phyloP scores from a whole-genome alignment of 1,140 invertebrate genomes.

The Rhagoletis zephyria region DNA sequence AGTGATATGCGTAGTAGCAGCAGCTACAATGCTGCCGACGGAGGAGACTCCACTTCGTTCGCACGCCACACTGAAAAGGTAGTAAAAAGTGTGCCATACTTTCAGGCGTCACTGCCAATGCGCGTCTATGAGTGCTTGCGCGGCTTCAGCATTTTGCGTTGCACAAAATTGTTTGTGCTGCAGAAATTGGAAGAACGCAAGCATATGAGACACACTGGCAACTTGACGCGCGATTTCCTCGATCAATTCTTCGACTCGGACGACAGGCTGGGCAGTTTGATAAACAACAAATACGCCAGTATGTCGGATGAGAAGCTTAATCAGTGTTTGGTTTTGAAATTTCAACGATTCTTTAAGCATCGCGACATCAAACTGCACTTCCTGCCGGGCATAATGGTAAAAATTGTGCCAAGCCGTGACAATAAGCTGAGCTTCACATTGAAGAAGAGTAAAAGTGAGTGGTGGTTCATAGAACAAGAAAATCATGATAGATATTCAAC shows the following conservation, averaged over 20 bases:
- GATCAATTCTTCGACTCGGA: slow-evolving; percentile 69
- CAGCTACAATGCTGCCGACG: not conserved
- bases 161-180: slow-evolving; percentile 71
- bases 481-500: not conserved
- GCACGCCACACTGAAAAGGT: slow-evolving; percentile 7
- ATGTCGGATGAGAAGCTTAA: slow-evolving; percentile 70
- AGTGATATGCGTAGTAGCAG: slow-evolving; percentile 29
- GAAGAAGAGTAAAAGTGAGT: slow-evolving; percentile 64
- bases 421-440: slow-evolving; percentile 70
- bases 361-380: slow-evolving; percentile 71
- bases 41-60: not conserved
- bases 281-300: slow-evolving; percentile 62
- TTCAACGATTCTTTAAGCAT: slow-evolving; percentile 70
- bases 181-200: slow-evolving; percentile 69
- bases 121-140: slow-evolving; percentile 69
- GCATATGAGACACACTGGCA: slow-evolving; percentile 62
- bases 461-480: not conserved
- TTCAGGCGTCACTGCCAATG: slow-evolving; percentile 69
- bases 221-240: slow-evolving; percentile 69
- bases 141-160: slow-evolving; percentile 65
- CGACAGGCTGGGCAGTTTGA: slow-evolving; percentile 64
- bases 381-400: slow-evolving; percentile 68
- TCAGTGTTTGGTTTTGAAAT: slow-evolving; percentile 64
- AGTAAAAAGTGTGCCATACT: slow-evolving; percentile 63
- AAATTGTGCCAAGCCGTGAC: slow-evolving; percentile 70